Conservation (phyloP, 2,888 invertebrate species). For the Acanthopleura granulata region DNA sequence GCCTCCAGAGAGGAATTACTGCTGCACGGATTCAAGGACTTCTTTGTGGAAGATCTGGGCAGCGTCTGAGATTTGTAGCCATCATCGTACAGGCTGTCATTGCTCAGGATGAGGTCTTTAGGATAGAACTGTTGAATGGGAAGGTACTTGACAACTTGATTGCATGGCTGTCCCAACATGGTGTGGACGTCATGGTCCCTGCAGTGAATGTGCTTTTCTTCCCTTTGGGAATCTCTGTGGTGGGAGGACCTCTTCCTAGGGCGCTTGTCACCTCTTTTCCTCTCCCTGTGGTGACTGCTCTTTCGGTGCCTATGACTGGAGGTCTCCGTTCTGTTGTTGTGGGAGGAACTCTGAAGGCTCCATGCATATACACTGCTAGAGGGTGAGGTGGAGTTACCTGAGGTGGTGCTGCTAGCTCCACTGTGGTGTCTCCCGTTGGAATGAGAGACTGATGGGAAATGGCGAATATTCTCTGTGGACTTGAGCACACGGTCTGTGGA, state of each 20-base stretch:
- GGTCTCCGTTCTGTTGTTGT: conserved; percentile 33
- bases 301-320: conserved; percentile 32
- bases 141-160: conserved; percentile 9
- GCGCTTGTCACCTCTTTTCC: conserved; percentile 22
- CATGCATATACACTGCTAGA: conserved; percentile 48
- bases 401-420: neutral
- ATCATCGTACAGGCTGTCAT: conserved; percentile 42
- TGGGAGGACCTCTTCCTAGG: neutral
- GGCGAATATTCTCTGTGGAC: conserved; percentile 31
- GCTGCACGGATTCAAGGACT: conserved; percentile 41
- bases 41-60: conserved; percentile 49
- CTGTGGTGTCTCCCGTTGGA: conserved; percentile 23
- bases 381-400: neutral
- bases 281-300: conserved; percentile 34
- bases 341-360: conserved; percentile 48
- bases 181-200: conserved; percentile 22
- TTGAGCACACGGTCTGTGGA: conserved; percentile 37
- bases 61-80: conserved; percentile 46
- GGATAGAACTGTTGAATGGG: neutral
- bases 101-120: conserved; percentile 17
- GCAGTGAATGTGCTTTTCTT: conserved; percentile 5
- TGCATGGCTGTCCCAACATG: conserved; percentile 23
- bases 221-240: neutral
- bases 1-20: conserved; percentile 46
- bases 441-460: conserved; percentile 32